Conservation (phyloP, 2,113 vertebrate genomes). For the Ageneiosus marmoratus region DNA sequence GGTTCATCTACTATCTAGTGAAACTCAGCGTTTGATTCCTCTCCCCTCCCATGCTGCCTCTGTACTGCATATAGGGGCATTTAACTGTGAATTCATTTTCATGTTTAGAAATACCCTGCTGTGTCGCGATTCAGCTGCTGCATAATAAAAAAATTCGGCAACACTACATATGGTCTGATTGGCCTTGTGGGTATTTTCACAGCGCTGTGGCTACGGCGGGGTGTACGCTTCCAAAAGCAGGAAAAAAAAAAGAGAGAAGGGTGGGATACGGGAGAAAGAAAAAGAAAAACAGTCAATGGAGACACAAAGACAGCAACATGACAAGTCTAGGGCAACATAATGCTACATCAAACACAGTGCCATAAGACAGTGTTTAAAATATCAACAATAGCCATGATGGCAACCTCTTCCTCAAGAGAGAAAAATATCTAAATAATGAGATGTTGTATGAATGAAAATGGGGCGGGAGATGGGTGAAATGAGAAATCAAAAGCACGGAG, state of each 20-base stretch:
- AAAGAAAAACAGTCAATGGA: slow-evolving; percentile 30
- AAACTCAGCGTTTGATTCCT: slow-evolving; percentile 69
- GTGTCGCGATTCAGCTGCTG: slow-evolving; percentile 70
- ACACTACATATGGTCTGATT: slow-evolving; percentile 67
- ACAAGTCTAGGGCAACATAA: slow-evolving; percentile 48
- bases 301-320: slow-evolving; percentile 43
- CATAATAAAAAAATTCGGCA: slow-evolving; percentile 68
- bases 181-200: slow-evolving; percentile 71
- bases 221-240: slow-evolving; percentile 47
- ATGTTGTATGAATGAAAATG: slow-evolving; percentile 53
- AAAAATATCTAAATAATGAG: slow-evolving; percentile 59
- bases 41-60: slow-evolving; percentile 42
- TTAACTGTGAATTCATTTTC: slow-evolving; percentile 79
- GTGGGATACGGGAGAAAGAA: slow-evolving; percentile 7
- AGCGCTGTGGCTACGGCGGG: slow-evolving; percentile 50
- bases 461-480: background rate
- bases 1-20: slow-evolving; percentile 57
- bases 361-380: slow-evolving; percentile 45
- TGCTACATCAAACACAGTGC: slow-evolving; percentile 49
- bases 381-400: slow-evolving; percentile 19
- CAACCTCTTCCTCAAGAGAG: slow-evolving; percentile 33
- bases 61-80: slow-evolving; percentile 72
- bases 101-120: slow-evolving; percentile 76
- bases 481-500: slow-evolving; percentile 38
- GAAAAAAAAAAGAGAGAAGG: background rate